Percentiles rank a stretch among this genome's conserved stretches.
Evolutionary conservation across 2,888 invertebrate genomes (phyloP).

Genomic region (Noctua janthina): DNA sequence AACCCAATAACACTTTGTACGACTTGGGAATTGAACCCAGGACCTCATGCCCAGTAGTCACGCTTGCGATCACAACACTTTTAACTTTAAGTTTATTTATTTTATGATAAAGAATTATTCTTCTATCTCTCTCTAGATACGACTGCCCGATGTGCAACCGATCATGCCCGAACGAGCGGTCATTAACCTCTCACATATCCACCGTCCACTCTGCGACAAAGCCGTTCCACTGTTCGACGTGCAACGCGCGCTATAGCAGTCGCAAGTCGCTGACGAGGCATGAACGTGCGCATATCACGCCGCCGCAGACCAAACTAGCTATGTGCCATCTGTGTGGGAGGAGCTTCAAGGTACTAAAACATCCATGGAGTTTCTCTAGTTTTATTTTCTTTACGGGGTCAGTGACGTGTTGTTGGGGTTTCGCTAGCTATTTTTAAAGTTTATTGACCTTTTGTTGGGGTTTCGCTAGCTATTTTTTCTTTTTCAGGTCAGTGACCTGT

Average conservation of each 20-base stretch:
- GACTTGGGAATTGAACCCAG: too few relatives aligned
- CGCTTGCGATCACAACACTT: too few relatives aligned
- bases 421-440: too few relatives aligned
- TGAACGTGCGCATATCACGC: conserved; percentile 61
- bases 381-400: not conserved
- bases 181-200: conserved; percentile 73
- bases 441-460: too few relatives aligned
- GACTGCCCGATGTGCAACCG: conserved; percentile 79
- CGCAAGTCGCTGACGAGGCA: conserved; percentile 75
- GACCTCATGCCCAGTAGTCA: too few relatives aligned
- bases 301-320: conserved; percentile 53
- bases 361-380: not conserved
- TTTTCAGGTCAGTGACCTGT: too few relatives aligned
- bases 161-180: conserved; percentile 70
- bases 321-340: conserved; percentile 83
- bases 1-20: too few relatives aligned
- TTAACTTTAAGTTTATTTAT: not conserved
- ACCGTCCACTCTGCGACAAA: conserved; percentile 70
- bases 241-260: conserved; percentile 72
- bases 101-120: not conserved
- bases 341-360: conserved; percentile 75
- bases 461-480: too few relatives aligned
- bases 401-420: too few relatives aligned
- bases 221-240: conserved; percentile 70
- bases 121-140: conserved; percentile 67